phyloP scores from a whole-genome alignment of 2,888 invertebrate genomes.

The Tigriopus californicus region DNA sequence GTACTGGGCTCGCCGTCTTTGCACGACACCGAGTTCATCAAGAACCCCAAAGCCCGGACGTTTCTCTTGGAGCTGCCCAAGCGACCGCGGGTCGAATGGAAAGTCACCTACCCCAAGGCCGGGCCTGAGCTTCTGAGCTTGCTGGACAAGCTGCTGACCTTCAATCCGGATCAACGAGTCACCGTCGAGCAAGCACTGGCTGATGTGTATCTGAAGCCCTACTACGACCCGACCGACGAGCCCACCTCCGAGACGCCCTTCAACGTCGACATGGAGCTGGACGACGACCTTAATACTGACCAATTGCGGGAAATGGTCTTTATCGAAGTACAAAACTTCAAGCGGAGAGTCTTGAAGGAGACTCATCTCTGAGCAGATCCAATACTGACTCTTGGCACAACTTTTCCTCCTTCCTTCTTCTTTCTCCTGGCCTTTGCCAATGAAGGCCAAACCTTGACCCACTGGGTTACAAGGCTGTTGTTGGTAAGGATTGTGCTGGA shows the following conservation, averaged over 20 bases:
- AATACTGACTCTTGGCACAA: no score
- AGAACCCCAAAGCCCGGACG: conserved; percentile 78
- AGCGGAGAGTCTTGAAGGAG: no score
- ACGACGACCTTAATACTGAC: not conserved
- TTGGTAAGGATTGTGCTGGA: no score
- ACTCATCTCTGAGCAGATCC: no score
- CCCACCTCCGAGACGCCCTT: conserved; percentile 6
- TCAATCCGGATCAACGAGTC: not conserved
- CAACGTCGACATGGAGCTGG: conserved; percentile 9
- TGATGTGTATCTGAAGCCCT: conserved; percentile 6
- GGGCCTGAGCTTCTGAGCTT: not conserved
- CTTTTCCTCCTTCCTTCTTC: no score
- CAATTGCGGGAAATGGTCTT: not conserved
- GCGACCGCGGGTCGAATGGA: not conserved
- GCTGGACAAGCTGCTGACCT: conserved; percentile 5
- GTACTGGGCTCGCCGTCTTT: conserved; percentile 89
- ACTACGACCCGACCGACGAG: conserved; percentile 12
- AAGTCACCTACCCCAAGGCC: not conserved
- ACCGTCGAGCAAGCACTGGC: conserved; percentile 5
- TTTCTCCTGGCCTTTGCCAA: no score
- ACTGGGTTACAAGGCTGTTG: no score
- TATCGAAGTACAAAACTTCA: not conserved
- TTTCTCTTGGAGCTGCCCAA: not conserved
- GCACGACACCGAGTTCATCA: conserved; percentile 92
- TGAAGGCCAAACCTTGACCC: no score